Evolutionary conservation across 2,113 vertebrate genomes (phyloP).

Genomic region (rabbit (Oryctolagus cuniculus)): DNA sequence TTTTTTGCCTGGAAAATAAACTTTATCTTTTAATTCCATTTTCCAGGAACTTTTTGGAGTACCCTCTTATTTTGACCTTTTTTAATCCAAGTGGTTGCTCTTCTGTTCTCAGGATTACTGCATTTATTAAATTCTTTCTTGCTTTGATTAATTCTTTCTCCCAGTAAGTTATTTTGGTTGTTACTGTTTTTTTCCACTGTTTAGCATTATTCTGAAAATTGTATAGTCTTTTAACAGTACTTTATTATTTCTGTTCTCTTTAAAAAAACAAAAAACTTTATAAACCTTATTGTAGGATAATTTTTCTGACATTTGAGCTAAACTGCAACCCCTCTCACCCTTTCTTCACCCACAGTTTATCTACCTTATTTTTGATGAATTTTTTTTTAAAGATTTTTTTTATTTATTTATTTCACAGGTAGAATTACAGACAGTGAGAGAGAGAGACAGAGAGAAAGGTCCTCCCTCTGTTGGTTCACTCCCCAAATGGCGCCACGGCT

Average conservation of each 20-base stretch:
- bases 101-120: neutral
- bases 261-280: neutral
- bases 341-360: neutral
- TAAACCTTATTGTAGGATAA: neutral
- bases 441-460: too few relatives aligned
- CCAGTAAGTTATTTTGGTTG: neutral
- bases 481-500: too few relatives aligned
- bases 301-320: neutral
- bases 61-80: neutral
- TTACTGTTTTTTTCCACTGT: neutral
- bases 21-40: too few relatives aligned
- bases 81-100: neutral
- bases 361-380: neutral
- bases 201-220: slow-evolving; percentile 2
- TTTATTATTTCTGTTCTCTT: neutral
- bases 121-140: neutral
- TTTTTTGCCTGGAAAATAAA: too few relatives aligned
- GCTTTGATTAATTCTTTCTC: neutral
- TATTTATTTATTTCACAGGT: too few relatives aligned
- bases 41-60: too few relatives aligned
- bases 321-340: neutral
- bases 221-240: neutral
- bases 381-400: too few relatives aligned
- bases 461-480: too few relatives aligned
- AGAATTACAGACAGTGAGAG: too few relatives aligned